Evolutionary conservation across 2,797 vertebrate genomes (phyloP).

Genomic region (Tinamus major): DNA sequence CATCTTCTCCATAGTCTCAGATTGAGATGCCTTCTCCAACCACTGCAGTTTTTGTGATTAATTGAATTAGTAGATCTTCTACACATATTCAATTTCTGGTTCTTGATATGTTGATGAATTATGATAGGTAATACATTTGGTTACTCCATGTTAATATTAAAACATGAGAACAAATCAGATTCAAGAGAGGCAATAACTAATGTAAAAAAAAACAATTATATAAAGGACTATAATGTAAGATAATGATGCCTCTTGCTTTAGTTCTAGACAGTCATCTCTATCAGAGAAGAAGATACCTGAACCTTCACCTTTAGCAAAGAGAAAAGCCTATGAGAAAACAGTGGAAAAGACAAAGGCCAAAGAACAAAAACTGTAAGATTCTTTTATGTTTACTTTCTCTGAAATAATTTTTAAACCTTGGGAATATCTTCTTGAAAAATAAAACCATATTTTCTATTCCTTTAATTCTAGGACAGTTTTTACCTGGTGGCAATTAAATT

Average conservation of each 20-base stretch:
- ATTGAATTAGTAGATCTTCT: neutral
- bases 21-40: neutral
- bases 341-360: conserved; percentile 88
- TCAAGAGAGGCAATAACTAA: neutral
- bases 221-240: conserved; percentile 27
- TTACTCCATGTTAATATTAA: neutral
- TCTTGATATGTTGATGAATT: neutral
- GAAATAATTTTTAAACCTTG: neutral
- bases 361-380: conserved; percentile 91
- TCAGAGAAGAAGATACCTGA: conserved; percentile 87
- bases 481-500: neutral
- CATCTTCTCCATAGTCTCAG: neutral
- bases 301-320: conserved; percentile 88
- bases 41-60: neutral
- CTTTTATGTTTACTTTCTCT: neutral
- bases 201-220: neutral
- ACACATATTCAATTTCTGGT: neutral
- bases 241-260: conserved; percentile 64
- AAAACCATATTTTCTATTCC: neutral
- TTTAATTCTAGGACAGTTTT: neutral
- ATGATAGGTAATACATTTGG: neutral
- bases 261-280: conserved; percentile 84
- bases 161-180: neutral
- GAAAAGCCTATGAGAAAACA: conserved; percentile 86
- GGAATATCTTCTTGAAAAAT: neutral